phyloP scores from a whole-genome alignment of 2,888 invertebrate genomes.

The Ecdyonurus torrentis region DNA sequence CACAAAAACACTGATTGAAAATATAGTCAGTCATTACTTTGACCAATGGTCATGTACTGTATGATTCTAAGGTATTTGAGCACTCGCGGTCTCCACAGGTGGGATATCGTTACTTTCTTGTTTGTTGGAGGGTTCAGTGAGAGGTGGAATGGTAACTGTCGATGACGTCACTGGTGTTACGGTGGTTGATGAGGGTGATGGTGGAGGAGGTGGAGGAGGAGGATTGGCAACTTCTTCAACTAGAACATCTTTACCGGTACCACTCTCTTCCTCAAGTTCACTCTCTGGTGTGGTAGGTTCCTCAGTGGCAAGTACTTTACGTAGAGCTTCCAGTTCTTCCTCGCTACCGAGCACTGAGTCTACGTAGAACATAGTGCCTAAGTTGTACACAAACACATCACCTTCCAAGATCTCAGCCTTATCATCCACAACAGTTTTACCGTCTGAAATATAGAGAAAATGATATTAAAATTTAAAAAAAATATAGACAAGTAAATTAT shows the following conservation, averaged over 20 bases:
- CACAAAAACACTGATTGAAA: no score
- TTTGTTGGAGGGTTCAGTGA: no score
- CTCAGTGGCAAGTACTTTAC: neutral
- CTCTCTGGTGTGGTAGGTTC: neutral
- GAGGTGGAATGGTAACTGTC: no score
- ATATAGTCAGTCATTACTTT: no score
- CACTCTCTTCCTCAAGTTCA: neutral
- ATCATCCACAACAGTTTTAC: constrained; percentile 25
- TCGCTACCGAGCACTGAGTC: constrained; percentile 35
- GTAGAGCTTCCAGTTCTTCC: constrained; percentile 1
- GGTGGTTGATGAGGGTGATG: neutral
- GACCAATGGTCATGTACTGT: no score
- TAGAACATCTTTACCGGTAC: neutral
- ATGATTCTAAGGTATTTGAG: no score
- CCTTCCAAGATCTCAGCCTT: constrained; percentile 39
- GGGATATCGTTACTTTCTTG: neutral
- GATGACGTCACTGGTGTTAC: neutral
- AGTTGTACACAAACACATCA: constrained; percentile 44
- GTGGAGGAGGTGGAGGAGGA: no score
- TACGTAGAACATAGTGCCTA: constrained; percentile 46
- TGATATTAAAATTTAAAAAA: neutral
- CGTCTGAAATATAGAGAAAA: neutral
- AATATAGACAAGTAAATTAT: no score
- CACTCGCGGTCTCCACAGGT: neutral
- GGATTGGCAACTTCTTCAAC: no score